Base-by-base conservation (phyloP, 30 jellyfish, hydroid and myxozoan species). In the Nemopilema nomurai region DNA sequence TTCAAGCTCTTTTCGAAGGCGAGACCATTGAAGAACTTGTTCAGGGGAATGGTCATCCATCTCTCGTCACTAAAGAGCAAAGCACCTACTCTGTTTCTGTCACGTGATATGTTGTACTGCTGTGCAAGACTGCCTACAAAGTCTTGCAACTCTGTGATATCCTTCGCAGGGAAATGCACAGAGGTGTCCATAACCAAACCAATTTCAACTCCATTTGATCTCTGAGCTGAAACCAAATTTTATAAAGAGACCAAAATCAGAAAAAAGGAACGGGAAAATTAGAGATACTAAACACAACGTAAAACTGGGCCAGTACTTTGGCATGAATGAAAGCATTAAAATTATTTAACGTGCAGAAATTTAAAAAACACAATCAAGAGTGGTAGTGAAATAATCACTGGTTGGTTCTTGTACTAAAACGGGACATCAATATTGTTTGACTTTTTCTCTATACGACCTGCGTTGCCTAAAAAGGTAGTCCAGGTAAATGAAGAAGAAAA, bases 181-280 rank as follows among this genome's bases (percentile, higher is more conserved):
- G 93, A 67, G 18, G 93, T 74, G 50, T 85, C 93, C 27, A 85
- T 74, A 41, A 85, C 70, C 9, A 85, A 33, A 65, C 84, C 93
- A n/a, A 85, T 76, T 27, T 85, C 93, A 0, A 87, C 93, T 25
- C 62, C 63, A 13, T 24, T 27, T 18, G 67, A 24, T 6, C 49
- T 23, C 3, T 28, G 31, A 24, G 25, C 82, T 71, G 64, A 13
- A 71, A 71, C 1, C 30, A 63, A 30, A 71, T 23, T 16, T 22
- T 20, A 22, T 21, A 66, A 41, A 41, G 13, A 13, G n/a, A n/a
- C n/a, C n/a, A 41, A 41, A 41, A 41, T 13, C 57, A 41, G 57
- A 41, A 13, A 41, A 3, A 13, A 41, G 9, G 9, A 41, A 13
- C 9, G 57, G 13, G 57, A 41, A 13, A 41, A 41, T 41, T 41